These are phyloP conservation scores for Pteruthius melanotis DNA, from an alignment of 2,113 vertebrate species.

Conservation along the genomic window DNA sequence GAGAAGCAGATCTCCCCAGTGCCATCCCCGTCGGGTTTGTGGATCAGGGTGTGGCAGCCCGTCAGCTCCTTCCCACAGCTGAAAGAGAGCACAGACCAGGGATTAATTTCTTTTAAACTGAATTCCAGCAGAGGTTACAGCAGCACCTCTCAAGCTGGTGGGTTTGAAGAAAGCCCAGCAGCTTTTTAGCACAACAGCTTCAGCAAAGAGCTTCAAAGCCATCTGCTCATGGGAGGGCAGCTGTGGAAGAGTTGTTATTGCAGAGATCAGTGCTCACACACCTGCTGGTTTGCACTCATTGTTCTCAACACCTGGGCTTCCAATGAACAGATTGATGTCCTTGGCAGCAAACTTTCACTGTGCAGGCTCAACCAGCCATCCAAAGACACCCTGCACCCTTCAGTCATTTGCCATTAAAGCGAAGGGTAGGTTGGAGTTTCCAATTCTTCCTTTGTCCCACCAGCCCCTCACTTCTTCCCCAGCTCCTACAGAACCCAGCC, in stretches of 20 bases:
- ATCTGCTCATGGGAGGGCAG: not conserved
- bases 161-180: not conserved
- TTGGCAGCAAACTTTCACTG: not conserved
- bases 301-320: not conserved
- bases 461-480: not conserved
- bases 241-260: not conserved
- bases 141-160: not conserved
- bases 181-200: not conserved
- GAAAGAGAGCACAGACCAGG: not conserved
- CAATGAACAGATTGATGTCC: not conserved
- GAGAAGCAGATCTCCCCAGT: constrained; percentile 88
- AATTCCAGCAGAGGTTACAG: not conserved
- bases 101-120: not conserved
- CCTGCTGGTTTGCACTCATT: not conserved
- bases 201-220: not conserved
- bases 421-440: not conserved
- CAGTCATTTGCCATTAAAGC: not conserved
- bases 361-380: not conserved
- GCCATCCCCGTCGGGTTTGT: constrained; percentile 73
- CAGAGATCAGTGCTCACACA: not conserved
- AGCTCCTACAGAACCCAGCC: not conserved
- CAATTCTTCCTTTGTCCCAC: not conserved
- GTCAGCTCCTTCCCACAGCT: constrained; percentile 86
- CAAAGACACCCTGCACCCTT: not conserved
- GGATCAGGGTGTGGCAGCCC: constrained; percentile 81